These are phyloP conservation scores for Atractosteus spatula DNA, from an alignment of 2,113 vertebrate genomes.

Conservation along the genomic window DNA sequence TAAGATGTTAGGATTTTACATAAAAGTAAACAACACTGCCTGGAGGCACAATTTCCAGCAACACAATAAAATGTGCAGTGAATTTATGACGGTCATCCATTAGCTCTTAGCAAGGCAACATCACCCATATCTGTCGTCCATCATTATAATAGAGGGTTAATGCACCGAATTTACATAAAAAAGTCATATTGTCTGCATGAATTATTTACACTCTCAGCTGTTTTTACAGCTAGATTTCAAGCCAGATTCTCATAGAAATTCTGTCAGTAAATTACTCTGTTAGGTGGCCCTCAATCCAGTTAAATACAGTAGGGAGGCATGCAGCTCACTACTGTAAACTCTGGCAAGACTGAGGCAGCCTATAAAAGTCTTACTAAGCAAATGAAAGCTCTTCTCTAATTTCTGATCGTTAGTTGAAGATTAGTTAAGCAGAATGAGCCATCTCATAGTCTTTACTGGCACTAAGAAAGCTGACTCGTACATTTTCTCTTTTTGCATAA, in stretches of 20 bases:
- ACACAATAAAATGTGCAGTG: slow-evolving; percentile 99
- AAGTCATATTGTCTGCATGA: slow-evolving; percentile 99
- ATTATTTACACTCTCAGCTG: slow-evolving; percentile 99
- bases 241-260: slow-evolving; percentile 90
- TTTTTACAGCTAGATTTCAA: slow-evolving; percentile 94
- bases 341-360: too few species aligned
- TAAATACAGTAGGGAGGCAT: too few species aligned
- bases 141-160: slow-evolving; percentile 99
- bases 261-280: slow-evolving; percentile 91
- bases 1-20: slow-evolving; percentile 92
- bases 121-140: slow-evolving; percentile 99
- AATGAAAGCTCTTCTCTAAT: too few species aligned
- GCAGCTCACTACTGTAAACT: too few species aligned
- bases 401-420: too few species aligned
- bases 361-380: too few species aligned
- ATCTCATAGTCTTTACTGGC: too few species aligned
- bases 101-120: slow-evolving; percentile 99
- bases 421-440: too few species aligned
- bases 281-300: slow-evolving; percentile 65
- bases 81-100: slow-evolving; percentile 99
- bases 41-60: slow-evolving; percentile 99
- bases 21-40: slow-evolving; percentile 99
- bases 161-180: slow-evolving; percentile 99
- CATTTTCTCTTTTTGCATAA: too few species aligned
- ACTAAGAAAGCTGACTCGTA: too few species aligned